These are phyloP conservation scores for Megaceryle torquata DNA, from an alignment of 2,113 vertebrate species.

Conservation along the genomic window DNA sequence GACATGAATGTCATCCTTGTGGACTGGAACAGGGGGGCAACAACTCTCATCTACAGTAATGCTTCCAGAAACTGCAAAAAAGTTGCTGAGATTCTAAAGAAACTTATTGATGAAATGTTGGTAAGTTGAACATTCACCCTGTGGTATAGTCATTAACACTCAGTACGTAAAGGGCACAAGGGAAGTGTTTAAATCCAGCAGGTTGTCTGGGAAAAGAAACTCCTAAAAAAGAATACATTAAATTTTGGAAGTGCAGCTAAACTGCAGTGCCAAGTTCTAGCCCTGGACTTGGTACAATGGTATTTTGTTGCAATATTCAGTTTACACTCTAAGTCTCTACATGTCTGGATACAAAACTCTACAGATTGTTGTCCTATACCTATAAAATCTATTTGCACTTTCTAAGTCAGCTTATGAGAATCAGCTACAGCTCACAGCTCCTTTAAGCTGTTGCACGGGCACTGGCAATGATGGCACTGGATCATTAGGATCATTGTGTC, in stretches of 20 bases:
- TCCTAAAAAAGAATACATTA: background rate
- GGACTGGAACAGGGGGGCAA: constrained; percentile 93
- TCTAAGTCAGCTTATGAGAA: background rate
- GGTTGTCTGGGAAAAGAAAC: background rate
- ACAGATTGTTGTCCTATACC: background rate
- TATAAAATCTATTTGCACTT: background rate
- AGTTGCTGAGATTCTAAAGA: constrained; percentile 83
- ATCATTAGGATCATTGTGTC: background rate
- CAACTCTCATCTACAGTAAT: constrained; percentile 83
- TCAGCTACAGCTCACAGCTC: background rate
- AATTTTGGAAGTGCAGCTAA: background rate
- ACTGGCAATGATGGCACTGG: background rate
- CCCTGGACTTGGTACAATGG: background rate
- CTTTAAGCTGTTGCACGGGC: background rate
- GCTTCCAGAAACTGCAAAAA: constrained; percentile 79
- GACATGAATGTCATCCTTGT: constrained; percentile 89
- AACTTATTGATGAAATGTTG: constrained; percentile 83
- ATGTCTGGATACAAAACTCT: background rate
- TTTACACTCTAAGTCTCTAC: background rate
- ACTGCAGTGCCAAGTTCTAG: background rate
- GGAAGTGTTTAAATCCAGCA: background rate
- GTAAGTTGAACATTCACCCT: constrained; percentile 59
- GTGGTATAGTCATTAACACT: background rate
- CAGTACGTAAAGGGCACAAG: background rate
- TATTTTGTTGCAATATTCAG: background rate